Base-by-base conservation (phyloP, 2,888 invertebrate genomes). In the Atrina japonica region DNA sequence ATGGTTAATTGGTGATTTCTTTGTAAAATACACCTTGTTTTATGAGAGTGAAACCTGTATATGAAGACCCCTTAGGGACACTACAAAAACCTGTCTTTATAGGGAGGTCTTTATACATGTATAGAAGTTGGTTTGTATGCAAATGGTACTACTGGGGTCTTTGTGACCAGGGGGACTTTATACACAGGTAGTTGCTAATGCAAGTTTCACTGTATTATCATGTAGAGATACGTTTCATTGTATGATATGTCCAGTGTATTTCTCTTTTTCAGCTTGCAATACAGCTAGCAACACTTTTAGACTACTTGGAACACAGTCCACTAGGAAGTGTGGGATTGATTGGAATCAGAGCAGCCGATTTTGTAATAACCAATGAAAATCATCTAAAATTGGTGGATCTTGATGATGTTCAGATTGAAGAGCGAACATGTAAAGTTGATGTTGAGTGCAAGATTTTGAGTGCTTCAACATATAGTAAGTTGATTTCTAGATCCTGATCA, bases 381-480 rank as follows among this genome's bases (percentile, higher is more conserved):
- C 60, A 70, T 1, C 58, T 86, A 0, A 82, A 84, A 63, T 76
- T 87, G 45, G 81, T 83, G 2, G 86, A 88, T 61, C 76, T 88
- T 1, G 85, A 85, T 72, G 83, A 86, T n/a, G 23, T 86, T 1
- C 55, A 40, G 11, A 35, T 84, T 3, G 83, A 79, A 5, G 86
- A 87, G 53, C 63, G 66, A 25, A 6, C 67, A 0, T 88, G 88
- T 66, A 27, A 40, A 2, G 55, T 30, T 25, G 63, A 75, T 27
- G 29, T 21, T 27, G 77, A 81, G 18, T 81, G 81, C 66, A 59
- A 25, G 9, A 75, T 81, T 21, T 64, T 45, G 2, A 73, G 73
- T 18, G 73, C 73, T 40, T 64, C 69, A 18, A 70, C 63, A 52
- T 73, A 72, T 72, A 66, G 78, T 80, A 58, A 56, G 75, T 50